Conservation (phyloP, 2,888 invertebrate genomes). For the Priapulus caudatus region DNA sequence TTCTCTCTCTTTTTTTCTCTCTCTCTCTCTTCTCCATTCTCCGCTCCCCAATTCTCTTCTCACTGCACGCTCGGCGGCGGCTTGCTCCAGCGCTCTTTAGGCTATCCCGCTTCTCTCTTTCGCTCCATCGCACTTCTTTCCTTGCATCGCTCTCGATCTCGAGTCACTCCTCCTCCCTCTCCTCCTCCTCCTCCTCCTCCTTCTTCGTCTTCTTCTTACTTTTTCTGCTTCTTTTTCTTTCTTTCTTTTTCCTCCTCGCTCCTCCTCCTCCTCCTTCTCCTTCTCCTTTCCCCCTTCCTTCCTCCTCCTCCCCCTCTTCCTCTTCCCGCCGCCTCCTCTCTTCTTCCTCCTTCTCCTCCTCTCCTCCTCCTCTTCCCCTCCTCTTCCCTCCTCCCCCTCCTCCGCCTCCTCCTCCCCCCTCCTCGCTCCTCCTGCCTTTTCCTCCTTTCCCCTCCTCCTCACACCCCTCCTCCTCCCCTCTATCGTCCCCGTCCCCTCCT, state of each 20-base stretch:
- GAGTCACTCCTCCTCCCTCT: background rate
- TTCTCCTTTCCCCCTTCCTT: constrained; percentile 2
- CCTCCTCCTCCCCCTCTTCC: background rate
- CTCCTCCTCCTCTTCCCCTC: constrained; percentile 9
- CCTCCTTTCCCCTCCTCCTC: constrained; percentile 8
- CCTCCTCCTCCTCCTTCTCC: background rate
- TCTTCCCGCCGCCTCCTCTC: no score
- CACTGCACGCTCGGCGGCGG: no score
- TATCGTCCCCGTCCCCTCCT: constrained; percentile 5
- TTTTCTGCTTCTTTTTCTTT: no score
- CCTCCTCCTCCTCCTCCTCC: background rate
- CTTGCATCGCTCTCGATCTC: constrained; percentile 8
- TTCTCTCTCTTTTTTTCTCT: no score
- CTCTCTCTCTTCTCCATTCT: no score
- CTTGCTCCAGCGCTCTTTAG: no score
- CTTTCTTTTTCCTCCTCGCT: constrained; percentile 6
- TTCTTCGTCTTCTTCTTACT: no score
- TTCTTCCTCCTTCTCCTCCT: constrained; percentile 4
- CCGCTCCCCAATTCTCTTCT: no score
- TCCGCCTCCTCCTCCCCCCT: constrained; percentile 12
- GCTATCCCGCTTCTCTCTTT: no score
- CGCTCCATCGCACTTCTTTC: no score
- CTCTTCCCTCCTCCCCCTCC: constrained; percentile 10
- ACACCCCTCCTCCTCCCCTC: no score
- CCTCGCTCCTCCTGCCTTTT: no score